Evolutionary conservation across 2,888 invertebrate species (phyloP).

Genomic region (Phymatocera aterrima): DNA sequence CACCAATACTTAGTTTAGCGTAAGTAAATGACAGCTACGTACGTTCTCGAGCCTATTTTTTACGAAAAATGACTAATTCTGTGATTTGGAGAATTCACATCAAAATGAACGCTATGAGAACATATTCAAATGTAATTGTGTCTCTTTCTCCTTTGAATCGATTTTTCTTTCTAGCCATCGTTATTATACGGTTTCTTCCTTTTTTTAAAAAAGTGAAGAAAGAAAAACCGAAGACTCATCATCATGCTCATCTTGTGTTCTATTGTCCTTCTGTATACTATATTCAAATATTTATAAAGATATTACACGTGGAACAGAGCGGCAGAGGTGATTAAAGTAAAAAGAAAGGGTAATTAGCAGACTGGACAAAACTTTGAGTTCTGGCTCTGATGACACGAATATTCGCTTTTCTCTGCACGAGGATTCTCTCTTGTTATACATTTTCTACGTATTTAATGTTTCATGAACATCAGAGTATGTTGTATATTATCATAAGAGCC

Average conservation of each 20-base stretch:
- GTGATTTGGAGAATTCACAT: too few relatives aligned
- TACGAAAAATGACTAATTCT: too few relatives aligned
- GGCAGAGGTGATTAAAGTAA: conserved; percentile 3
- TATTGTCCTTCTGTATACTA: not conserved
- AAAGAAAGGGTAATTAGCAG: conserved; percentile 16
- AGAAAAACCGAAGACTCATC: not conserved
- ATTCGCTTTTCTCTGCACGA: not conserved
- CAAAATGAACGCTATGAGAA: too few relatives aligned
- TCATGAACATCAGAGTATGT: not conserved
- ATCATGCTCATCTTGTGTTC: not conserved
- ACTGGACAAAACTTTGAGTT: conserved; percentile 1
- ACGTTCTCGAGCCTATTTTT: too few relatives aligned
- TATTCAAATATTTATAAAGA: conserved; percentile 16
- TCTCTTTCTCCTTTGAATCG: too few relatives aligned
- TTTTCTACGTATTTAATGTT: conserved; percentile 3
- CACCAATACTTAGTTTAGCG: too few relatives aligned
- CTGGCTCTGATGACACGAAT: not conserved
- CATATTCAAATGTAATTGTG: too few relatives aligned
- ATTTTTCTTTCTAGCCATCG: too few relatives aligned
- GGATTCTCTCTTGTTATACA: not conserved
- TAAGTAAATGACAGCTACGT: too few relatives aligned
- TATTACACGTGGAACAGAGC: not conserved
- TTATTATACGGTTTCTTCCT: not conserved
- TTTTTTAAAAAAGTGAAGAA: not conserved
- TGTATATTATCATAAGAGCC: not conserved